These are phyloP conservation scores for Augochlorella aurata DNA, from an alignment of 2,888 invertebrate genomes.

Conservation along the genomic window DNA sequence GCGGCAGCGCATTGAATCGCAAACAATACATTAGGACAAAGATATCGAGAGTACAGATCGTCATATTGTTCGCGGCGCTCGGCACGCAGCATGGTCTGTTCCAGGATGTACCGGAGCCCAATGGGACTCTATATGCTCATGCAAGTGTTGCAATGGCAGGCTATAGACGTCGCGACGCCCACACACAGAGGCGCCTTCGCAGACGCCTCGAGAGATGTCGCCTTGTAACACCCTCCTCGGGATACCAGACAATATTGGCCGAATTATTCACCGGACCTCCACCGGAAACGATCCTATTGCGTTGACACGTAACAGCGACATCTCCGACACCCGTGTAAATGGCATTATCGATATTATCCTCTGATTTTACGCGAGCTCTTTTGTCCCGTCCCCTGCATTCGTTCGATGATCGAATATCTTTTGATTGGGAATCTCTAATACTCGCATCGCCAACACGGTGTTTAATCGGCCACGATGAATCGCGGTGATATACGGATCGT, in stretches of 20 bases:
- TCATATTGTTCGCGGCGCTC: constrained; percentile 35
- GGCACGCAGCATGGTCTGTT: constrained; percentile 31
- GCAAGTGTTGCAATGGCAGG: constrained; percentile 46
- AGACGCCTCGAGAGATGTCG: constrained; percentile 51
- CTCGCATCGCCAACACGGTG: not conserved
- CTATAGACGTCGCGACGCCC: constrained; percentile 34
- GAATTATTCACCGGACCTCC: constrained; percentile 54
- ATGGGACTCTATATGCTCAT: constrained; percentile 21
- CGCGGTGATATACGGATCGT: not conserved
- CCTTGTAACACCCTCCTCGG: constrained; percentile 41
- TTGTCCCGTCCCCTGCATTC: not conserved
- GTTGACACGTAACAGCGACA: constrained; percentile 32
- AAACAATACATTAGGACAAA: constrained; percentile 31
- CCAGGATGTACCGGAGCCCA: constrained; percentile 20
- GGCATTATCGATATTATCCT: constrained; percentile 10
- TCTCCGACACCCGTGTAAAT: constrained; percentile 2
- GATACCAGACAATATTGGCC: constrained; percentile 62
- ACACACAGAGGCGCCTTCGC: constrained; percentile 37
- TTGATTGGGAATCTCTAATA: not conserved
- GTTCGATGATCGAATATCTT: not conserved
- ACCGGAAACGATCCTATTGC: constrained; percentile 41
- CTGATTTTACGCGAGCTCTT: constrained; percentile 7
- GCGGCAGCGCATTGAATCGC: constrained; percentile 28
- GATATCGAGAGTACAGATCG: constrained; percentile 4
- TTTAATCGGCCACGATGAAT: not conserved